Conservation (phyloP, 2,113 vertebrate species). For the Lophochroa leadbeateri region DNA sequence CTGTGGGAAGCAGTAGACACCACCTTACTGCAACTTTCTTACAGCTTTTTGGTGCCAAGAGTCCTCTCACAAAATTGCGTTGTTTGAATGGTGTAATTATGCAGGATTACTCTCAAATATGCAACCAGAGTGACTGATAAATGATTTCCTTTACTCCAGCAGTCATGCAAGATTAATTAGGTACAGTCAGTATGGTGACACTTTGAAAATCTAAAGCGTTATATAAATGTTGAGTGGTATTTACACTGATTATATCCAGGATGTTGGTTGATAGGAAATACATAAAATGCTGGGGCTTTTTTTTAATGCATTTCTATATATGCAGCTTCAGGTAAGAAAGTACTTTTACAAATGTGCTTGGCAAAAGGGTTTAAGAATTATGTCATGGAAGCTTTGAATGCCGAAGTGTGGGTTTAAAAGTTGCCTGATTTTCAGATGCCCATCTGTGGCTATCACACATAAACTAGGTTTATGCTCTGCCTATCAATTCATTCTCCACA, state of each 20-base stretch:
- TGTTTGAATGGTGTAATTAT: background rate
- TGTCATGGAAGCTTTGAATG: background rate
- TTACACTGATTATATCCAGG: slow-evolving; percentile 9
- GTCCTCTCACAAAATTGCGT: background rate
- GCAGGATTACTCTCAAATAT: slow-evolving; percentile 14
- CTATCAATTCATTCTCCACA: background rate
- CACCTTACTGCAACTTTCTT: background rate
- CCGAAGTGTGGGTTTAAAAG: background rate
- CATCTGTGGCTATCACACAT: background rate
- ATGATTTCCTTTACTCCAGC: slow-evolving; percentile 8
- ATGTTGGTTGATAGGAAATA: background rate
- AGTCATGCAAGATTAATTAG: slow-evolving; percentile 12
- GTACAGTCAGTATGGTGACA: background rate
- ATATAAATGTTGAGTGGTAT: background rate
- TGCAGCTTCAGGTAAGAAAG: background rate
- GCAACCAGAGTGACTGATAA: background rate
- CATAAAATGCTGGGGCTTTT: background rate
- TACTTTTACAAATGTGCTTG: background rate
- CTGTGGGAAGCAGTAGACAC: background rate
- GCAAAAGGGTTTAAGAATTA: background rate
- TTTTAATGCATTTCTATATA: background rate
- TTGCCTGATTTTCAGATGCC: background rate
- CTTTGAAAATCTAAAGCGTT: background rate
- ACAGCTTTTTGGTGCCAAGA: background rate
- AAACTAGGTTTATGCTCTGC: background rate